phyloP scores from a whole-genome alignment of 2,797 vertebrate genomes.

The Menidia menidia region DNA sequence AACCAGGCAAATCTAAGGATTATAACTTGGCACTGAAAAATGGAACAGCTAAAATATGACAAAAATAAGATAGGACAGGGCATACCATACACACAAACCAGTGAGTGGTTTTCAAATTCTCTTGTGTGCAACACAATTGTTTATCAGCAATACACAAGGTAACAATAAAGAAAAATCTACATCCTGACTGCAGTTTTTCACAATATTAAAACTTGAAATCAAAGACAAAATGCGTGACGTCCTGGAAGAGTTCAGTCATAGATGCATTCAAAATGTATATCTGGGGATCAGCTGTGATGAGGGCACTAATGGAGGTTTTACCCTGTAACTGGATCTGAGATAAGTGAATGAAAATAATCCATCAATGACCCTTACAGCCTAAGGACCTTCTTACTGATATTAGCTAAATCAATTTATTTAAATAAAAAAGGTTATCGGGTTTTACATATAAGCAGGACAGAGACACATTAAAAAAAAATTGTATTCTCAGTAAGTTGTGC shows the following conservation, averaged over 20 bases:
- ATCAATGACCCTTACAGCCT: slow-evolving; percentile 9
- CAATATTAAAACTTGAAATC: slow-evolving; percentile 14
- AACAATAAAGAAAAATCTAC: not conserved
- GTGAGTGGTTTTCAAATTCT: slow-evolving; percentile 4
- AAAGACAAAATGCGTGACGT: slow-evolving; percentile 52
- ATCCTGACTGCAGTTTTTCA: slow-evolving; percentile 23
- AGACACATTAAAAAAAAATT: not conserved
- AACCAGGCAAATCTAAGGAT: too few relatives aligned
- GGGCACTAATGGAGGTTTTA: slow-evolving; percentile 51
- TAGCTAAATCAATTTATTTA: not conserved
- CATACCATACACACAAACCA: too few relatives aligned
- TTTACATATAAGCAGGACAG: not conserved
- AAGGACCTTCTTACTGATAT: slow-evolving; percentile 3
- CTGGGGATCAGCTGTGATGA: slow-evolving; percentile 28
- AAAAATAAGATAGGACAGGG: too few relatives aligned
- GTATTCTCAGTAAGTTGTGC: not conserved
- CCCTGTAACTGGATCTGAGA: slow-evolving; percentile 62
- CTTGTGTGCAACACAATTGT: not conserved
- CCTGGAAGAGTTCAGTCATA: slow-evolving; percentile 49
- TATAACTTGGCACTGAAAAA: too few relatives aligned
- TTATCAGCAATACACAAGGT: slow-evolving; percentile 9
- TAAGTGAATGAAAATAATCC: slow-evolving; percentile 30
- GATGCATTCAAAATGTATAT: slow-evolving; percentile 35
- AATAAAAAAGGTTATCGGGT: not conserved
- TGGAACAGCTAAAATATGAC: too few relatives aligned